phyloP scores from a whole-genome alignment of 2,113 vertebrate species.

The Serilophus lunatus region DNA sequence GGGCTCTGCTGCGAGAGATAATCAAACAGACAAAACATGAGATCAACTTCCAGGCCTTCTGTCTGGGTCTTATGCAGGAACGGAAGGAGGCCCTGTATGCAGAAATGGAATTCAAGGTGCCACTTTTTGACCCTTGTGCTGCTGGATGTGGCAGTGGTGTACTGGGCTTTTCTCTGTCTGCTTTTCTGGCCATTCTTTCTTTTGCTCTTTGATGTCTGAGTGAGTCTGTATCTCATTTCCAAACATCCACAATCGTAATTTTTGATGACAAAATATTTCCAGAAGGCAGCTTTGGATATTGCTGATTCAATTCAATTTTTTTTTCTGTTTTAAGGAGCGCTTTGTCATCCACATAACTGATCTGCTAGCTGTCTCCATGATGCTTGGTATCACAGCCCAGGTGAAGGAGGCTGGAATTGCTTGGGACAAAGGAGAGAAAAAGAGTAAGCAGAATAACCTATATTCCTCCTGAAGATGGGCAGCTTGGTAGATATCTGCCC shows the following conservation, averaged over 20 bases:
- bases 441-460: slow-evolving; percentile 76
- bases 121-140: background rate
- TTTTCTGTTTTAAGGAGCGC: slow-evolving; percentile 79
- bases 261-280: background rate
- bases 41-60: slow-evolving; percentile 98
- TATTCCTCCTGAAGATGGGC: background rate
- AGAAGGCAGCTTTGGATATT: background rate
- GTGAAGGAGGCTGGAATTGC: slow-evolving; percentile 96
- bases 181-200: background rate
- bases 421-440: slow-evolving; percentile 99
- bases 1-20: slow-evolving; percentile 93
- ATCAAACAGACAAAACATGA: slow-evolving; percentile 98
- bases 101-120: slow-evolving; percentile 97
- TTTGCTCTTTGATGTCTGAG: background rate
- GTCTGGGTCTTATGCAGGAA: slow-evolving; percentile 96
- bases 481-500: background rate
- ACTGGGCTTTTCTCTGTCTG: background rate
- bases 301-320: background rate
- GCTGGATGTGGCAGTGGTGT: background rate
- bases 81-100: slow-evolving; percentile 87
- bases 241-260: accelerated
- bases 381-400: slow-evolving; percentile 96
- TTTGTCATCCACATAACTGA: slow-evolving; percentile 97
- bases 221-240: background rate
- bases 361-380: slow-evolving; percentile 95